phyloP scores from a whole-genome alignment of 2,797 vertebrate genomes.

The Coccyzus lansbergi region DNA sequence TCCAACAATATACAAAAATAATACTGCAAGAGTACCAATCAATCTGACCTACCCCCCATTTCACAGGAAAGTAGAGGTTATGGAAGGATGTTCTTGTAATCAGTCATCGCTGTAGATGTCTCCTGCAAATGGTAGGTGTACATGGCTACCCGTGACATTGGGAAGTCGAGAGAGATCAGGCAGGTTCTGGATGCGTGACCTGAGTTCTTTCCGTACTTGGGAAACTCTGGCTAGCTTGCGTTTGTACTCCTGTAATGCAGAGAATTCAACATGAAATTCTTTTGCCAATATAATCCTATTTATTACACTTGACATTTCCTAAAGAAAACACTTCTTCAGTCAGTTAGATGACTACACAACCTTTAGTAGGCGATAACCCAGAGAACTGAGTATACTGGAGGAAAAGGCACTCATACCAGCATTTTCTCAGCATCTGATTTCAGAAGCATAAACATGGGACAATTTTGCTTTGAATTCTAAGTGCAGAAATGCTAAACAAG shows the following conservation, averaged over 20 bases:
- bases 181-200: constrained; percentile 91
- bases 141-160: constrained; percentile 85
- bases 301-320: not conserved
- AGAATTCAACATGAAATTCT: constrained; percentile 31
- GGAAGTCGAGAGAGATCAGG: constrained; percentile 89
- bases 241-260: constrained; percentile 92
- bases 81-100: constrained; percentile 60
- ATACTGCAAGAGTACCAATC: constrained; percentile 84
- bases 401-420: not conserved
- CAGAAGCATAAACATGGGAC: not conserved
- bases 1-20: constrained; percentile 91
- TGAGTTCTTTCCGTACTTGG: constrained; percentile 95
- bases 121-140: constrained; percentile 86
- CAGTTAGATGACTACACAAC: not conserved
- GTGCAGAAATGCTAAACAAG: not conserved
- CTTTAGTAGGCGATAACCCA: not conserved
- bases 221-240: constrained; percentile 93
- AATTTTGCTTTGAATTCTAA: not conserved
- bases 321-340: not conserved
- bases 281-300: not conserved
- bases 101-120: constrained; percentile 89
- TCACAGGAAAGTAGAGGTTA: constrained; percentile 74
- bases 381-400: not conserved
- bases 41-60: constrained; percentile 77
- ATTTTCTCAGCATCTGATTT: not conserved